These are phyloP conservation scores for Hesperophylax magnus DNA, from an alignment of 1,140 invertebrate genomes.

Conservation along the genomic window DNA sequence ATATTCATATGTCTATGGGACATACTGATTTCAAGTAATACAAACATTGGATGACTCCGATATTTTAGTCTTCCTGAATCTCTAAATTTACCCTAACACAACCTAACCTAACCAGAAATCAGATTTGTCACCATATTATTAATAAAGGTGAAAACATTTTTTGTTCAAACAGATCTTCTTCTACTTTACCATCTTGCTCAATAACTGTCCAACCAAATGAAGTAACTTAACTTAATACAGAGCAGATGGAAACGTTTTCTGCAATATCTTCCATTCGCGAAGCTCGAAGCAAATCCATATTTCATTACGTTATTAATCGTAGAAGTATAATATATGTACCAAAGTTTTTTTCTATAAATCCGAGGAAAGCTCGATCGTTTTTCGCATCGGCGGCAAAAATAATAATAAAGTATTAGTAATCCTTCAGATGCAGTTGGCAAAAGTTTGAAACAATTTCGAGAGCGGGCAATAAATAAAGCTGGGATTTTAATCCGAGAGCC, in stretches of 20 bases:
- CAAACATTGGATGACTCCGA: too few species aligned
- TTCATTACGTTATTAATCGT: background rate
- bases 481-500: slow-evolving; percentile 51
- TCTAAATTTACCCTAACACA: too few species aligned
- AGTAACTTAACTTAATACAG: too few species aligned
- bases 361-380: background rate
- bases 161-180: too few species aligned
- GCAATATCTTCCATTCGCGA: background rate
- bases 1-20: too few species aligned
- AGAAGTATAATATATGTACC: background rate
- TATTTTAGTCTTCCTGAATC: too few species aligned
- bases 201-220: too few species aligned
- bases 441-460: slow-evolving; percentile 36
- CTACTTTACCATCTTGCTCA: too few species aligned
- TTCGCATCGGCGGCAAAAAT: background rate
- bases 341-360: background rate
- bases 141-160: too few species aligned
- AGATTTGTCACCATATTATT: too few species aligned
- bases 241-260: background rate
- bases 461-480: slow-evolving; percentile 41
- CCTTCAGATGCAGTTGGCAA: slow-evolving; percentile 25
- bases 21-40: too few species aligned
- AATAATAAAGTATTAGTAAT: slow-evolving; percentile 19
- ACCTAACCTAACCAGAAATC: too few species aligned
- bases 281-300: background rate